Evolutionary conservation across 1,140 invertebrate genomes (phyloP).

Genomic region (Drosophila melanica): DNA sequence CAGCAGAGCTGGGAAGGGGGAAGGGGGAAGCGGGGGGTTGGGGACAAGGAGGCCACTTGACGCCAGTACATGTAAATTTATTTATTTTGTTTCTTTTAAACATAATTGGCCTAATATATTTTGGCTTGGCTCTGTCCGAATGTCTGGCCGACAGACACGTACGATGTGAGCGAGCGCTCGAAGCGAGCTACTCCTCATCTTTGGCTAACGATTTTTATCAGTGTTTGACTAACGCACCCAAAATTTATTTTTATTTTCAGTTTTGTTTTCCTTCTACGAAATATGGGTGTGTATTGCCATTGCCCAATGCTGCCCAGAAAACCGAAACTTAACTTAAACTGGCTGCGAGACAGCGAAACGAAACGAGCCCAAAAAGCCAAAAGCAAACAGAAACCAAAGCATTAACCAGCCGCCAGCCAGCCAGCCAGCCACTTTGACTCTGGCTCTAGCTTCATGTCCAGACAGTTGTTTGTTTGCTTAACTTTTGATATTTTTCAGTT

Average conservation of each 20-base stretch:
- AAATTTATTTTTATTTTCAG: conserved; percentile 47
- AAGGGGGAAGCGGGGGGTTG: background rate
- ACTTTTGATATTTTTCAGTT: conserved; percentile 75
- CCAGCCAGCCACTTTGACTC: conserved; percentile 29
- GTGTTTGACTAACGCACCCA: conserved; percentile 78
- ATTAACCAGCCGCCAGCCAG: conserved; percentile 51
- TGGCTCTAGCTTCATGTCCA: conserved; percentile 14
- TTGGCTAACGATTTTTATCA: conserved; percentile 73
- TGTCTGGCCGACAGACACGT: conserved; percentile 61
- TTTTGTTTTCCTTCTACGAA: conserved; percentile 43
- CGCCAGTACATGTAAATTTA: conserved; percentile 67
- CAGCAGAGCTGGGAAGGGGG: background rate
- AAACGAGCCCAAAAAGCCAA: conserved; percentile 43
- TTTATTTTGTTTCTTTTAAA: conserved; percentile 28
- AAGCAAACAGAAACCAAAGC: conserved; percentile 58
- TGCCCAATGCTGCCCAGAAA: conserved; percentile 54
- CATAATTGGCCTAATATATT: conserved; percentile 80
- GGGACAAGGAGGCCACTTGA: conserved; percentile 50
- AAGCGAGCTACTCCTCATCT: conserved; percentile 25
- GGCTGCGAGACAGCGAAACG: background rate
- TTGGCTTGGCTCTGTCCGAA: conserved; percentile 52
- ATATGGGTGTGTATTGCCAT: conserved; percentile 58
- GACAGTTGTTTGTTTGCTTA: conserved; percentile 63
- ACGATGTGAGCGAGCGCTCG: conserved; percentile 22
- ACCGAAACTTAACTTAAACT: background rate